Base-by-base conservation (phyloP, 2,113 vertebrate genomes). In the Ibidorhyncha struthersii region DNA sequence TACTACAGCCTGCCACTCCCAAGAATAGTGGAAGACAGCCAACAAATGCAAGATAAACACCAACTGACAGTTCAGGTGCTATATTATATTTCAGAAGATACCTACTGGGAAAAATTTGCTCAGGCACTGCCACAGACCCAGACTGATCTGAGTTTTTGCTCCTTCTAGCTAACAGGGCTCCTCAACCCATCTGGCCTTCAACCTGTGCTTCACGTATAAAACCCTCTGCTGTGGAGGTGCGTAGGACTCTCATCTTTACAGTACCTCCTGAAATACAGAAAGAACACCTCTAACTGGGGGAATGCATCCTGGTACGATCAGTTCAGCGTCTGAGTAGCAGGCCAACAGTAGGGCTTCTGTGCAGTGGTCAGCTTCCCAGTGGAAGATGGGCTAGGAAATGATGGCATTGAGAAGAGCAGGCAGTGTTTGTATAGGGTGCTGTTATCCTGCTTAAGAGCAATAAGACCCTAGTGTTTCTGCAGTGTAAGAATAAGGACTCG, bases 201-300 rank as follows among this genome's bases (percentile, higher is more conserved):
- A 17, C 2, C 1, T 1, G 1, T 47, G 45, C 22, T 55, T 80
- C 58, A 29, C 0, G 0, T 30, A 23, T 4, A 6, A 82, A 78
- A 86, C 45, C 14, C 12, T 73, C 36, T 83, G 50, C 32, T 26
- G 8, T 17, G 23, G 34, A 72, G 12, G 5, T 23, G 13, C 8
- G 18, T 9, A 40, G 25, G 17, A 43, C 17, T 61, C 0, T 0
- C 6, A 29, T 9, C 14, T 79, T 74, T 21, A 34, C 3, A 16
- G 20, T 3, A 27, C 4, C 13, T 83, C 22, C 56, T 21, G 22
- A 73, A 83, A 30, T 20, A 77, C 7, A 12, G 43, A 85, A 85
- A 91, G 14, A 82, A 22, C 13, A 30, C 12, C 12, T 41, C 49
- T 38, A 52, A 65, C 10, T 8, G 22, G 14, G 10, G 71, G 36